Evolutionary conservation across 2,113 vertebrate genomes (phyloP).

Genomic region (Calonectris borealis): DNA sequence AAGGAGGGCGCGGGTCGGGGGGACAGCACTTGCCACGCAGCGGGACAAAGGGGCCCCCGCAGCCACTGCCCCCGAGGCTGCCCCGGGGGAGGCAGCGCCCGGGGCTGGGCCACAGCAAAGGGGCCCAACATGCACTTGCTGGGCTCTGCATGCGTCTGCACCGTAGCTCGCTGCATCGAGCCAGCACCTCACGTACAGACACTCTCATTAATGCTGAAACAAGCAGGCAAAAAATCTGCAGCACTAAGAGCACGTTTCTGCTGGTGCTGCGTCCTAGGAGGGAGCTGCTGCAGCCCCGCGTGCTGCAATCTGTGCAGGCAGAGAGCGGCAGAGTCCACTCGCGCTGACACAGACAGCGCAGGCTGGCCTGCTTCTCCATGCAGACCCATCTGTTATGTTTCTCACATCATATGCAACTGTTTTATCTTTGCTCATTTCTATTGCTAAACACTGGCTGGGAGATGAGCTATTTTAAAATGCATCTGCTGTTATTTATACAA

Average conservation of each 20-base stretch:
- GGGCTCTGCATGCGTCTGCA: neutral
- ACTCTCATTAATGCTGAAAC: neutral
- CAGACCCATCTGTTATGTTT: neutral
- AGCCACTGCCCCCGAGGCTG: neutral
- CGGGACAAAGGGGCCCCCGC: fast-evolving
- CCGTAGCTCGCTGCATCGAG: fast-evolving
- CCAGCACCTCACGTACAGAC: neutral
- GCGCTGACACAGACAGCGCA: neutral
- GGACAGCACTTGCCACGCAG: too few relatives aligned
- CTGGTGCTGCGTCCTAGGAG: neutral
- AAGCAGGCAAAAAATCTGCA: neutral
- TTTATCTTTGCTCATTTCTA: neutral
- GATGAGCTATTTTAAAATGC: neutral
- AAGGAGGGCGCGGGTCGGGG: neutral
- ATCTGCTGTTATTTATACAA: conserved; percentile 38
- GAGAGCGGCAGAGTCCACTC: neutral
- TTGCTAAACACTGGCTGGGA: neutral
- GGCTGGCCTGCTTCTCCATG: neutral
- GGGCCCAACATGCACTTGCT: neutral
- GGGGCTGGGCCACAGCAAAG: neutral
- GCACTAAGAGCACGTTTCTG: neutral
- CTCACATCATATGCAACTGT: neutral
- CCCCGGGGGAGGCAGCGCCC: neutral
- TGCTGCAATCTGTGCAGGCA: neutral
- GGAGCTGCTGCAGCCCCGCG: neutral